phyloP scores from a whole-genome alignment of 2,888 invertebrate species.

The Elegia similella region DNA sequence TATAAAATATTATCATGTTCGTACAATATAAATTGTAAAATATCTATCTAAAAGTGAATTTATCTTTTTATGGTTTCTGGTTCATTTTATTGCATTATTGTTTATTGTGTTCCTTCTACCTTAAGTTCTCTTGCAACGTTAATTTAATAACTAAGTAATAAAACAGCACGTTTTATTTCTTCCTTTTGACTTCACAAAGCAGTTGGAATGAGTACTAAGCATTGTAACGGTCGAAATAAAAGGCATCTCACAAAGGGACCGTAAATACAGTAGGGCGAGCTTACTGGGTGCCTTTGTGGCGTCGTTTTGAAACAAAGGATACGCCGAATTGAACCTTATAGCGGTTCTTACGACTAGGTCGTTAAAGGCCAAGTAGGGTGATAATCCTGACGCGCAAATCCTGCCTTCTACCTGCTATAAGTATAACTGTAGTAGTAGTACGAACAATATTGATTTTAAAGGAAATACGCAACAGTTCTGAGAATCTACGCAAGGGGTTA shows the following conservation, averaged over 20 bases:
- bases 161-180: neutral
- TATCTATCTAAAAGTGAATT: no score
- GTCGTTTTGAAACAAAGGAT: constrained; percentile 9
- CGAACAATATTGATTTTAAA: constrained; percentile 12
- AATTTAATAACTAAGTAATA: neutral
- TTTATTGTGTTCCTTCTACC: neutral
- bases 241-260: constrained; percentile 6
- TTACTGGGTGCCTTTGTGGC: constrained; percentile 5
- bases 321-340: neutral
- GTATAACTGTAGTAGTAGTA: constrained; percentile 7
- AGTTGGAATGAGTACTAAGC: constrained; percentile 8
- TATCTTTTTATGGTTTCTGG: neutral
- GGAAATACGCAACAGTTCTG: constrained; percentile 15
- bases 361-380: neutral
- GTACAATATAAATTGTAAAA: no score
- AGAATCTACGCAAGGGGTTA: constrained; percentile 15
- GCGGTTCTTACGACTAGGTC: neutral
- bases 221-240: constrained; percentile 14
- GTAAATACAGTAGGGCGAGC: constrained; percentile 2
- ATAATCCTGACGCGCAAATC: neutral
- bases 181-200: neutral
- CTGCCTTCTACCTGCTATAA: neutral
- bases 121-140: neutral
- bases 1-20: neutral
- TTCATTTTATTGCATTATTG: neutral